Evolutionary conservation across 1,140 invertebrate species (phyloP).

Genomic region (Luehdorfia chinensis): DNA sequence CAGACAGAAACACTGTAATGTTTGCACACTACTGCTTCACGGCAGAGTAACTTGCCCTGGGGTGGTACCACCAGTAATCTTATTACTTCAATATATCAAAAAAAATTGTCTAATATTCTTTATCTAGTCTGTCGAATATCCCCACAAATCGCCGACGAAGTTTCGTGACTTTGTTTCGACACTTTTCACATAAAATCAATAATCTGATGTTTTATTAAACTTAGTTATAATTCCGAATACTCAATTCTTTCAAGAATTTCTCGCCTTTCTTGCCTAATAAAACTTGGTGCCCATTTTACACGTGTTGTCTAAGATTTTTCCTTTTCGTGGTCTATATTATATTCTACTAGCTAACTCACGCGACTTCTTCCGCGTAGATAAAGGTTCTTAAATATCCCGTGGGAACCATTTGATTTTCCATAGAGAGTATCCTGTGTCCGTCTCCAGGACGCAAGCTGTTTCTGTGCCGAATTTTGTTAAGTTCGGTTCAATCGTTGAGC

Average conservation of each 20-base stretch:
- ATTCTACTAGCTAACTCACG: no score
- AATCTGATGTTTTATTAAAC: conserved; percentile 31
- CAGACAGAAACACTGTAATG: no score
- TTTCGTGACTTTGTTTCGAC: background rate
- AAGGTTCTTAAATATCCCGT: no score
- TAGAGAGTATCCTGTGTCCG: no score
- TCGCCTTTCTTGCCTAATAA: conserved; percentile 11
- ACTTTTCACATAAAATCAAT: conserved; percentile 9
- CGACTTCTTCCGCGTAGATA: no score
- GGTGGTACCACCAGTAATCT: background rate
- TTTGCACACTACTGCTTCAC: no score
- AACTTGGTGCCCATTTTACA: background rate
- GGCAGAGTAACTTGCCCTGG: no score
- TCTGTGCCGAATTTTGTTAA: no score
- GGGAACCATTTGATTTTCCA: no score
- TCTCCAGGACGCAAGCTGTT: no score
- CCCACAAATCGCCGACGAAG: background rate
- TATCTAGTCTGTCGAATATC: background rate
- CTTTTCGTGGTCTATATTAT: conserved; percentile 15
- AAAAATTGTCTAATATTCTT: background rate
- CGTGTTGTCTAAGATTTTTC: conserved; percentile 2
- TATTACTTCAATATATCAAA: no score
- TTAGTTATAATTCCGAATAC: conserved; percentile 28
- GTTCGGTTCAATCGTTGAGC: no score
- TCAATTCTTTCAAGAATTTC: conserved; percentile 22